A percentile compares a stretch with the other conserved stretches of the same genome.
Conservation (phyloP, 2,888 invertebrate genomes). For the Lepidocyrtoides sp. region DNA sequence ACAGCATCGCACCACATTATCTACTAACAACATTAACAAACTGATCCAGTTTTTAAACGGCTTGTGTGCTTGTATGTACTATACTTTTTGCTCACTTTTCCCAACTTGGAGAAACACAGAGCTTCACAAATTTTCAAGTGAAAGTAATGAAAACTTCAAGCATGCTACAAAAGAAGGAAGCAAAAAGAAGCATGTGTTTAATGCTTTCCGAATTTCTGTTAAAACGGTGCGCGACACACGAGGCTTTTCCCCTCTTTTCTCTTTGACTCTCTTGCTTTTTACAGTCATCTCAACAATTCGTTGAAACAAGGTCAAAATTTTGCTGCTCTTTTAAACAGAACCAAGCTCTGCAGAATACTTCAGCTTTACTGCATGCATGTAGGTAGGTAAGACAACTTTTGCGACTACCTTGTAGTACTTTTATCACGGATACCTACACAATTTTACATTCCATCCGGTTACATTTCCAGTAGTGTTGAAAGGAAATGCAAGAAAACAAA, state of each 20-base stretch:
- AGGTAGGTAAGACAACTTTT: not conserved
- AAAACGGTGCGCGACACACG: not conserved
- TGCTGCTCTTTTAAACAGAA: not conserved
- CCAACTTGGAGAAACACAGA: not conserved
- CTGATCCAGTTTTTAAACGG: conserved; percentile 53
- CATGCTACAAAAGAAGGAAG: not conserved
- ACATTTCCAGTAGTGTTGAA: not conserved
- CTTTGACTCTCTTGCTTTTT: conserved; percentile 3
- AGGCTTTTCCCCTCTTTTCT: not conserved
- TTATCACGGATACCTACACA: not conserved
- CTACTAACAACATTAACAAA: conserved; percentile 40
- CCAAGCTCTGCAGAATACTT: conserved; percentile 8
- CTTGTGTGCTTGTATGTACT: not conserved
- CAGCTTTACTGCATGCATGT: not conserved
- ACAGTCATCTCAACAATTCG: not conserved
- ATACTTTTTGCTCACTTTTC: not conserved
- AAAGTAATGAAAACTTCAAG: conserved; percentile 25
- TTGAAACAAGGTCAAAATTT: conserved; percentile 64
- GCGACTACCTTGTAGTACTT: not conserved
- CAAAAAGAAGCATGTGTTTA: conserved; percentile 52
- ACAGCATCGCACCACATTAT: not conserved
- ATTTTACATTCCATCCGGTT: not conserved
- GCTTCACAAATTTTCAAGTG: conserved; percentile 4
- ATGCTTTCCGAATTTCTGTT: conserved; percentile 49
- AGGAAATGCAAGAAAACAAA: not conserved